phyloP scores from a whole-genome alignment of 1,140 invertebrate genomes.

The Coelopa frigida region DNA sequence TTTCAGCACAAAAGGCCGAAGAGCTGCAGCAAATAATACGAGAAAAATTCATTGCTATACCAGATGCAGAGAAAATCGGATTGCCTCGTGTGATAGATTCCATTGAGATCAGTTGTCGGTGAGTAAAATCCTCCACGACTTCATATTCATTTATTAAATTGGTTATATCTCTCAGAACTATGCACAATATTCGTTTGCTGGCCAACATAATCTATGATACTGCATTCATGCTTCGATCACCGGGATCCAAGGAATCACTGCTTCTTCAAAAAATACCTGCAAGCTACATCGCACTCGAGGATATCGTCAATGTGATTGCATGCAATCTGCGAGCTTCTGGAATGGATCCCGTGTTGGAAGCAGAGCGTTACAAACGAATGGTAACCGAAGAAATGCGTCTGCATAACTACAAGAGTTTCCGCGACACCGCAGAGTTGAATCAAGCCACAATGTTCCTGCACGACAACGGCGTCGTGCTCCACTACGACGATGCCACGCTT shows the following conservation, averaged over 20 bases:
- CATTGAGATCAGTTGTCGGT: conserved; percentile 71
- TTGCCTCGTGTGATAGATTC: conserved; percentile 88
- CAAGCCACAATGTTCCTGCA: conserved; percentile 95
- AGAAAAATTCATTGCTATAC: conserved; percentile 84
- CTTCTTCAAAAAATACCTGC: conserved; percentile 93
- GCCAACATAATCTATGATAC: conserved; percentile 92
- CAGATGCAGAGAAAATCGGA: conserved; percentile 93
- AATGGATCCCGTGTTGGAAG: conserved; percentile 81
- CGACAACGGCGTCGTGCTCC: conserved; percentile 94
- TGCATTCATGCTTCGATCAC: conserved; percentile 83
- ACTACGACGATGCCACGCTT: conserved; percentile 94
- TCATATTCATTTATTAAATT: conserved; percentile 1
- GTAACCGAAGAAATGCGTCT: conserved; percentile 64
- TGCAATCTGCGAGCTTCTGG: conserved; percentile 58
- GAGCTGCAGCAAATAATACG: conserved; percentile 83
- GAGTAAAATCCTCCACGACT: conserved; percentile 11
- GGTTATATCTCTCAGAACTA: too few relatives aligned
- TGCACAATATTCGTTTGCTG: conserved; percentile 85
- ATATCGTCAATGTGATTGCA: conserved; percentile 76
- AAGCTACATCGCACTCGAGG: conserved; percentile 89
- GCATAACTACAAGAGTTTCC: conserved; percentile 47
- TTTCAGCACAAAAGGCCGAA: conserved; percentile 64
- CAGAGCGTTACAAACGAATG: conserved; percentile 72
- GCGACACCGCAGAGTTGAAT: conserved; percentile 84
- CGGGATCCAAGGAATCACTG: conserved; percentile 83